Base-by-base conservation (phyloP, 2,888 invertebrate genomes). In the Gortyna flavago region DNA sequence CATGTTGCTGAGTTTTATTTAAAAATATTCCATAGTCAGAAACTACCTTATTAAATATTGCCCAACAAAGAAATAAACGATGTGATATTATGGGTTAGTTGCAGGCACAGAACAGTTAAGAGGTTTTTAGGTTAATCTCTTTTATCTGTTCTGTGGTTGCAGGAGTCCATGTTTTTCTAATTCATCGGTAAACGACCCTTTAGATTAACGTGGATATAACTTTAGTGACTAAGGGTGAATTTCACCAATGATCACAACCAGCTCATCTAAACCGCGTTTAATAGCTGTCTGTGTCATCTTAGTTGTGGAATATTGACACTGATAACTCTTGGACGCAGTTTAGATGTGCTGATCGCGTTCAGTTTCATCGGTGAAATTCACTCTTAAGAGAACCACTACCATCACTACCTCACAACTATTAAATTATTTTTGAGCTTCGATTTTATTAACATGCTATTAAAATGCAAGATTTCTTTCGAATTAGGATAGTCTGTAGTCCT, bases 1-100 rank as follows among this genome's bases (percentile, higher is more conserved):
- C 29, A 75, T 75, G 77, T 73, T 74, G 44, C 57, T 78, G 59
- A 69, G 71, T 57, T 71, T 73, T 65, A 64, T 59, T 67, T 80
- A 18, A 68, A 59, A 64, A 68, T 64, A 59, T 68, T 79, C 9
- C 3, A 51, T 29, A 29, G 3, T 38, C 7, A 32, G 35, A 1
- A 32, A 35, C 29, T 29, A 25, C 48, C 59, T n/a, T 48, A 35
- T n/a, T 48, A 35, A 32, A 25, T 65, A 57, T 57, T 41, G 5
- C 2, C 8, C 0, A 38, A 48, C 2, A 29, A 44, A 18, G 1
- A 59, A 11, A 13, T n/a, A 51, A 32, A 65, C 3, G 13, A 38
- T 6, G 1, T 48, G 7, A 1, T 44, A 67, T 59, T 48, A 35
- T 38, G 13, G 18, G 0, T 32, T 59, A 5, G 8, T 72, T 18